Evolutionary conservation across 2,888 invertebrate species (phyloP), one percentile per base, ranked within the genome.

Genomic region (Oasisia sp.): DNA sequence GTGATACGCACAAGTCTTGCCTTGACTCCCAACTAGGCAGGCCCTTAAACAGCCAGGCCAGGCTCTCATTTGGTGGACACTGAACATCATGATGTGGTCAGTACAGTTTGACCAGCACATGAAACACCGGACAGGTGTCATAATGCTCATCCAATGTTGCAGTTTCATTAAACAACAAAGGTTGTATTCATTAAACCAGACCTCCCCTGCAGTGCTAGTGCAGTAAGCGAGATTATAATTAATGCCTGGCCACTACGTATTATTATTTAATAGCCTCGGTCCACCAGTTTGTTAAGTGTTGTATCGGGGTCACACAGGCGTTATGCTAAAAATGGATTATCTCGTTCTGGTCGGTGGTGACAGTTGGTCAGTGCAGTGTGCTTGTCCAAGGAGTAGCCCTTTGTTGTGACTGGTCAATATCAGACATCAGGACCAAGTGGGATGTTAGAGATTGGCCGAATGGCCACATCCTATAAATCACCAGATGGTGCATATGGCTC

Each of bases 141-240:
- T 27, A 27, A 27, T 27, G 7, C 74, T 74, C 74, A 74, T 19
- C 74, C 74, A 74, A 74, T 74, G 74, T 74, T 74, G 74, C 74
- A 74, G n/a, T 74, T 74, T 74, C 74, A 74, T 74, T n/a, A 74
- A n/a, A 50, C 14, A 74, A 74, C 74, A 74, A 56, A 56, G 74
- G 27, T 27, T 74, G 27, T 74, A 74, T 74, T 74, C 74, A 74
- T 74, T 74, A 74, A 74, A 19, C 5, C 74, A 27, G n/a, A 19
- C 74, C 74, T 27, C 19, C 7, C 74, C 74, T 27, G 27, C 19
- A 27, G 74, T 19, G 74, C 74, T 4, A 27, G 74, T 19, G 74
- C 74, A 74, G 74, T 74, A 74, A 74, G 74, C 74, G 27, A 27
- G 74, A 74, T 74, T 74, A 27, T 74, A 74, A 74, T 74, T 74